Percentiles rank a stretch among this genome's conserved stretches.
These are phyloP conservation scores for Aphaenogaster ashmeadi DNA, from an alignment of 1,140 invertebrate species.

Conservation along the genomic window DNA sequence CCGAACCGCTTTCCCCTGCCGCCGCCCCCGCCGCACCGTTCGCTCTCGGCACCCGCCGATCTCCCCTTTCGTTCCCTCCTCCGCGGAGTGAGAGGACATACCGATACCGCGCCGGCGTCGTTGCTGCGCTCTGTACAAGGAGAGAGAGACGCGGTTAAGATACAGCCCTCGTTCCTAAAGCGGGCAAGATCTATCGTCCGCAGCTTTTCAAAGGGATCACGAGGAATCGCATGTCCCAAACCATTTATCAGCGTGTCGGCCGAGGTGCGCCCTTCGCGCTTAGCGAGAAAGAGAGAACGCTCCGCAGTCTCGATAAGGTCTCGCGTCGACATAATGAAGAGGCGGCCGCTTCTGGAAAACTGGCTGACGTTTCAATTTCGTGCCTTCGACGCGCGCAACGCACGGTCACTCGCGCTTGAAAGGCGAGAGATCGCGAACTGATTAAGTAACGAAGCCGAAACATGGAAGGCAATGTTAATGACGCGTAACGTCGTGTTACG, in stretches of 20 bases:
- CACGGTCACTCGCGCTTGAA: not conserved
- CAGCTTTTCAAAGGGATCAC: slow-evolving; percentile 72
- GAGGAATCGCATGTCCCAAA: slow-evolving; percentile 77
- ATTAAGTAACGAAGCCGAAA: slow-evolving; percentile 39
- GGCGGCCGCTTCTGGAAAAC: slow-evolving; percentile 69
- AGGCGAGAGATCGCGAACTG: slow-evolving; percentile 34
- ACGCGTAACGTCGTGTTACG: not conserved
- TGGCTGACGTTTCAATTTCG: slow-evolving; percentile 71
- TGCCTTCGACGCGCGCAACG: slow-evolving; percentile 41
- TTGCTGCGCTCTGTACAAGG: slow-evolving; percentile 52
- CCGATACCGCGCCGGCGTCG: slow-evolving; percentile 43
- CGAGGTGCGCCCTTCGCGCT: slow-evolving; percentile 63
- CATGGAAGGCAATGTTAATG: slow-evolving; percentile 14
- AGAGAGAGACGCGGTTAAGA: slow-evolving; percentile 45
- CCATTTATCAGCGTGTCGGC: slow-evolving; percentile 74
- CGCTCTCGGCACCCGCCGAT: slow-evolving; percentile 39
- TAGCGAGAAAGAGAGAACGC: slow-evolving; percentile 16
- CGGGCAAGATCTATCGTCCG: slow-evolving; percentile 75
- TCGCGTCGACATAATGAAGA: slow-evolving; percentile 72
- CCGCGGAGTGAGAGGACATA: slow-evolving; percentile 54
- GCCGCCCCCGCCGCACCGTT: slow-evolving; percentile 30
- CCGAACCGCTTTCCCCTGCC: slow-evolving; percentile 63
- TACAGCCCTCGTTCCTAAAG: slow-evolving; percentile 68
- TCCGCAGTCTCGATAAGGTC: slow-evolving; percentile 66
- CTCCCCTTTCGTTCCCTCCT: not conserved